Percentiles rank a stretch among this genome's conserved stretches.
Conservation (phyloP, 2,888 invertebrate genomes). For the Tipula confusa region DNA sequence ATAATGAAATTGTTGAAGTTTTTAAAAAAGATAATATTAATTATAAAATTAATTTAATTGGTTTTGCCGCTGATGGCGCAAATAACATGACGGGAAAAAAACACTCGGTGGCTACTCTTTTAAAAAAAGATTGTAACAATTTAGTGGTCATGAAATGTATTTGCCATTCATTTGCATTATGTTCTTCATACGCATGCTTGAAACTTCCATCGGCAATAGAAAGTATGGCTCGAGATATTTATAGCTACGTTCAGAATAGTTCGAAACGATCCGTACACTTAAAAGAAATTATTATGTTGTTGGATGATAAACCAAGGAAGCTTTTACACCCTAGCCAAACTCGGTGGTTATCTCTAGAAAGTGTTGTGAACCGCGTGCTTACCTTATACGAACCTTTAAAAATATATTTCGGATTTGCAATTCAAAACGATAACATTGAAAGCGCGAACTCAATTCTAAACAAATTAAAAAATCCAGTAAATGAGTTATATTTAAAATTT, state of each 20-base stretch:
- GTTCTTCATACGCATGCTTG: slow-evolving; percentile 40
- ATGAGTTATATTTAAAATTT: background rate
- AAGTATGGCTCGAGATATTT: slow-evolving; percentile 39
- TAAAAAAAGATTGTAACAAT: slow-evolving; percentile 40
- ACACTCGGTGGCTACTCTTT: slow-evolving; percentile 40
- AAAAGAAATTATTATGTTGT: slow-evolving; percentile 39
- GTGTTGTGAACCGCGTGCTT: background rate
- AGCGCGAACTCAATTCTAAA: background rate
- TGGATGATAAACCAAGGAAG: slow-evolving; percentile 38
- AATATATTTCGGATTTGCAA: slow-evolving; percentile 32
- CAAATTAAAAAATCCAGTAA: background rate
- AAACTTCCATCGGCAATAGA: slow-evolving; percentile 41
- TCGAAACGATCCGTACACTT: slow-evolving; percentile 38
- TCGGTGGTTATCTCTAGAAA: background rate
- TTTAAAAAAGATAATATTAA: slow-evolving; percentile 41
- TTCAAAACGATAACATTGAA: background rate
- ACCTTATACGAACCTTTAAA: slow-evolving; percentile 32
- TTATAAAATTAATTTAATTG: slow-evolving; percentile 42
- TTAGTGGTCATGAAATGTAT: slow-evolving; percentile 43
- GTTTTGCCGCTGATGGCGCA: too few species aligned
- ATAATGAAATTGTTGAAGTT: slow-evolving; percentile 37
- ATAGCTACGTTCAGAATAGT: slow-evolving; percentile 40
- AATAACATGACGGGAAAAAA: too few species aligned
- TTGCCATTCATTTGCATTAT: slow-evolving; percentile 42
- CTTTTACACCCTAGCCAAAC: slow-evolving; percentile 35